Conservation (phyloP, 2,888 invertebrate genomes). For the Xanthia togata region DNA sequence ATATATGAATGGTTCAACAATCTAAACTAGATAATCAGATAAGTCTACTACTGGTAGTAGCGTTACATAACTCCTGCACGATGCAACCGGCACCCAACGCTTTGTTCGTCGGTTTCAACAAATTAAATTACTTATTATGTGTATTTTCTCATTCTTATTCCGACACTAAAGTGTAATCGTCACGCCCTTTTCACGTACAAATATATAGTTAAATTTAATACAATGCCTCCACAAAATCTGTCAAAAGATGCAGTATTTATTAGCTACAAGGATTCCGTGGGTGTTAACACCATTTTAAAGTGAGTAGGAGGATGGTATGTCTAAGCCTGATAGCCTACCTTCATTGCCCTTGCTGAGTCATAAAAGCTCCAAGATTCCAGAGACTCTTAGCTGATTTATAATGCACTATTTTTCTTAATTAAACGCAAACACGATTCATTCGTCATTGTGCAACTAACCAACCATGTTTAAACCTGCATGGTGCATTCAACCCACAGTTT, state of each 20-base stretch:
- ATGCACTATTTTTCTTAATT: slow-evolving; percentile 13
- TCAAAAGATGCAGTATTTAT: slow-evolving; percentile 26
- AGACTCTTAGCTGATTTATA: slow-evolving; percentile 5
- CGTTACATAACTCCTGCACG: slow-evolving; percentile 51
- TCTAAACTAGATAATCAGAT: slow-evolving; percentile 49
- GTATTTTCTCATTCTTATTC: slow-evolving; percentile 34
- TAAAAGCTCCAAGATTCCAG: slow-evolving; percentile 7
- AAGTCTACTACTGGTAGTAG: slow-evolving; percentile 25
- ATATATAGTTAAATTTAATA: slow-evolving; percentile 1
- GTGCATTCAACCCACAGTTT: slow-evolving; percentile 18
- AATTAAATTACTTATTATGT: slow-evolving; percentile 39
- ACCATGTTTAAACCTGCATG: slow-evolving; percentile 5
- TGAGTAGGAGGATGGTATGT: slow-evolving; percentile 29
- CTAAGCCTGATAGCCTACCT: slow-evolving; percentile 1
- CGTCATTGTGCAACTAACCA: slow-evolving; percentile 6
- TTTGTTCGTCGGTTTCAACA: slow-evolving; percentile 39
- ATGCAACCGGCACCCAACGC: slow-evolving; percentile 51
- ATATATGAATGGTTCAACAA: slow-evolving; percentile 27
- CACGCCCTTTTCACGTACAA: slow-evolving; percentile 43
- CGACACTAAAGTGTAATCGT: slow-evolving; percentile 23
- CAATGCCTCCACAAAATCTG: slow-evolving; percentile 4
- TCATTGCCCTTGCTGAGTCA: slow-evolving; percentile 12
- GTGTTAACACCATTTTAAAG: slow-evolving; percentile 20
- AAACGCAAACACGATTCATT: neutral
- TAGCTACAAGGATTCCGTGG: slow-evolving; percentile 21